Base-by-base conservation (phyloP, 2,888 invertebrate species). In the Oscheius sp. region DNA sequence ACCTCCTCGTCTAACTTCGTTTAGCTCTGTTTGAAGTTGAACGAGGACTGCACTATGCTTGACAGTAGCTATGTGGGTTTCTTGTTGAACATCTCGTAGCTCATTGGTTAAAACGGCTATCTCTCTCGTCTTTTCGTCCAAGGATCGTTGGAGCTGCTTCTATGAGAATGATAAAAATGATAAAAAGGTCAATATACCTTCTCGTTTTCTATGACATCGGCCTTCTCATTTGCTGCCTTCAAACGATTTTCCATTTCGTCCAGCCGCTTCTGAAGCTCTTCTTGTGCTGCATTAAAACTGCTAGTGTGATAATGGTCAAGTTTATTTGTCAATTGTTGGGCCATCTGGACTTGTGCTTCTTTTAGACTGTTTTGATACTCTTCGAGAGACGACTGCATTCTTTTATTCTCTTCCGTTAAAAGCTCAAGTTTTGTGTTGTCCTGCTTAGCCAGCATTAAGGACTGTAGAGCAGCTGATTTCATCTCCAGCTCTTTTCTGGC, bases 391-490 rank as follows among this genome's bases (percentile, higher is more conserved):
- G 62, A 4, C 20, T 32, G 44, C 50, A 64, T 50, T 17, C 44
- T 5, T 17, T 45, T 64, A 30, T 64, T 64, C 51, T 77, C 75
- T 47, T 74, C 77, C 5, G 41, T 47, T 20, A 77, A 57, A 22
- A 63, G 68, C 3, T 70, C 70, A 12, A 66, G 44, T 47, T 70
- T 68, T 26, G 54, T 65, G 3, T 67, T 63, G 51, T 76, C 76
- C 41, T 72, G 69, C 61, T 82, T 83, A 2, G 80, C 83, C 17
- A 83, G 56, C 72, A 73, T 78, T 12, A 83, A 62, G 5, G 78
- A 77, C 62, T 83, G 77, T 12, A 83, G 63, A 2, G 83, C 81
- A 0, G 83, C 82, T 6, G 69, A 36, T 64, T 83, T 83, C 66
- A 82, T 74, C 28, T 72, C 67, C 45, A 83, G 45, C 59, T 83